These are phyloP conservation scores for Amblyopsis hoosieri DNA, from an alignment of 2,797 vertebrate species.

Conservation along the genomic window DNA sequence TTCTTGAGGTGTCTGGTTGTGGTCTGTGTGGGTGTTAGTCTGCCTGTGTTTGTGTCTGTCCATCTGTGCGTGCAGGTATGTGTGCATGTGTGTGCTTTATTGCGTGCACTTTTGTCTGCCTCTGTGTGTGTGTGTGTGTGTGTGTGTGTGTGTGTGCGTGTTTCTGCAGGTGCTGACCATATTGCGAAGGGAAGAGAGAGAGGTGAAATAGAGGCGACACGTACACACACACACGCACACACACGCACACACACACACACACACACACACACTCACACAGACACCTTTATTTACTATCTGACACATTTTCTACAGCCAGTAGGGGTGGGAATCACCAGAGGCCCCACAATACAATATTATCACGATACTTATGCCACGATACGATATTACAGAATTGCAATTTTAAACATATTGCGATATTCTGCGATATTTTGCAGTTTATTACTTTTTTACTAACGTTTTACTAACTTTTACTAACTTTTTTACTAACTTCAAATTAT, in stretches of 20 bases:
- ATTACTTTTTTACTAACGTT: no score
- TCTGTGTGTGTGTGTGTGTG: slow-evolving; percentile 5
- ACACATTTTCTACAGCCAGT: no score
- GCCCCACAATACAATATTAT: no score
- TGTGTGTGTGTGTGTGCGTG: not conserved
- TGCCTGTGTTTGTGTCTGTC: not conserved
- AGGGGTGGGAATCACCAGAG: no score
- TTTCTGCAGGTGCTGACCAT: slow-evolving; percentile 60
- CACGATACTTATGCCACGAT: no score
- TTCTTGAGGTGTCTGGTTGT: not conserved
- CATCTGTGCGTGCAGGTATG: not conserved
- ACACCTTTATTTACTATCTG: no score
- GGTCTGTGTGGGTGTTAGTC: slow-evolving; percentile 3
- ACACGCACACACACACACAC: slow-evolving; percentile 5
- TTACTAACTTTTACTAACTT: no score
- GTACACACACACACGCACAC: slow-evolving; percentile 28
- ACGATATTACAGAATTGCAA: no score
- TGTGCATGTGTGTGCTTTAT: slow-evolving; percentile 25
- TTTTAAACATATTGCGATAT: no score
- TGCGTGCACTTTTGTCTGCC: slow-evolving; percentile 30
- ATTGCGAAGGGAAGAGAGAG: slow-evolving; percentile 58
- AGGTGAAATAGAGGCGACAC: slow-evolving; percentile 55
- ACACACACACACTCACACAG: no score
- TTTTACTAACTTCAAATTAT: no score
- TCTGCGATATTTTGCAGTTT: no score